phyloP scores from a whole-genome alignment of 2,113 vertebrate genomes.

The Artemisiospiza belli region DNA sequence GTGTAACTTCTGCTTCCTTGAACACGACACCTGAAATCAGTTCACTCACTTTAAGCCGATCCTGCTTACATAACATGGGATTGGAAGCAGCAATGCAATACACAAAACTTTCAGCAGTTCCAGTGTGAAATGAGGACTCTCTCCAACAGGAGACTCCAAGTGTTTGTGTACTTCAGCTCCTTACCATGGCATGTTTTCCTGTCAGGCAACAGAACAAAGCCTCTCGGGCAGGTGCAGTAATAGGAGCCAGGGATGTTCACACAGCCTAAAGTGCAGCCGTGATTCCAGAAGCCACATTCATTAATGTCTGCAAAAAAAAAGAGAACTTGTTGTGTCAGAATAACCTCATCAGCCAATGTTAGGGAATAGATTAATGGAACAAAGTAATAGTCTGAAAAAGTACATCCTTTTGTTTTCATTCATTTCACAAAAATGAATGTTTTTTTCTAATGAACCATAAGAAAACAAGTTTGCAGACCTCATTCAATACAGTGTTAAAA shows the following conservation, averaged over 20 bases:
- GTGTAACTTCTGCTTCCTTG: neutral
- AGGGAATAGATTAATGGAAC: neutral
- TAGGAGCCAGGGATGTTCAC: constrained; percentile 92
- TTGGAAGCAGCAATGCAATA: neutral
- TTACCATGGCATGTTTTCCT: constrained; percentile 87
- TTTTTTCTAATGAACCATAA: neutral
- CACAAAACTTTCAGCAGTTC: neutral
- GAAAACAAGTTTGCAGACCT: neutral
- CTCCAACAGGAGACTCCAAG: neutral
- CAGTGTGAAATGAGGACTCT: neutral
- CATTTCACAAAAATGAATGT: neutral
- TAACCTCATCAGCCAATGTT: rapidly evolving
- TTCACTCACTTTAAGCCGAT: neutral
- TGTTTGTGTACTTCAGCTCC: neutral
- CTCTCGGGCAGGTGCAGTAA: constrained; percentile 89
- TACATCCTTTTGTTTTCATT: neutral
- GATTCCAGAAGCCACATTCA: constrained; percentile 90
- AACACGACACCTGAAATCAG: neutral
- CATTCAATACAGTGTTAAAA: neutral
- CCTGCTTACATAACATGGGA: neutral
- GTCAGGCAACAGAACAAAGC: constrained; percentile 87
- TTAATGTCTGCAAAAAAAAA: constrained; percentile 82
- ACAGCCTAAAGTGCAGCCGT: constrained; percentile 93
- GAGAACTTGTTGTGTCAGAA: neutral
- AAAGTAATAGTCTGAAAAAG: neutral